Conservation (phyloP, 2,113 vertebrate species). For the Amazona guildingii region DNA sequence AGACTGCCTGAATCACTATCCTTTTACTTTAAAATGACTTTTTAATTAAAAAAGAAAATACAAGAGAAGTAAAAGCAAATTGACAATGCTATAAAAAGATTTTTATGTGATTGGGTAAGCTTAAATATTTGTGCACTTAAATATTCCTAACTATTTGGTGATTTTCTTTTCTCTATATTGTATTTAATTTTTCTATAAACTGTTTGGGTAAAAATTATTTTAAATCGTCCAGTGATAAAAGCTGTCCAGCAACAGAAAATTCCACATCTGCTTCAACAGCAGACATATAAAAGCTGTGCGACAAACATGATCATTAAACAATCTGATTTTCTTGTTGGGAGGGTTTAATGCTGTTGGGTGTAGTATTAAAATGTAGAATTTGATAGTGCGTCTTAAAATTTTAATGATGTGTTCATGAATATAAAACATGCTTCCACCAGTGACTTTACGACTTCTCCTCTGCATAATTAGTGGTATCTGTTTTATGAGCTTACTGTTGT, state of each 20-base stretch:
- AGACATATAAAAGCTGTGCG: constrained; percentile 80
- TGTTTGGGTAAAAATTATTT: constrained; percentile 40
- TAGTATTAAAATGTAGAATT: constrained; percentile 85
- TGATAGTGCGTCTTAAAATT: constrained; percentile 84
- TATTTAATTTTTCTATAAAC: background rate
- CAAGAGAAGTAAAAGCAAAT: background rate
- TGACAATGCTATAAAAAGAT: constrained; percentile 11
- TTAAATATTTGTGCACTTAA: constrained; percentile 12
- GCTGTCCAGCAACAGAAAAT: constrained; percentile 48
- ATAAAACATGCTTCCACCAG: constrained; percentile 82
- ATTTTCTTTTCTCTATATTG: background rate
- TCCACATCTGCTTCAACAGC: constrained; percentile 67
- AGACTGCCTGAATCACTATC: background rate
- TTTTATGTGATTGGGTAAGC: constrained; percentile 7
- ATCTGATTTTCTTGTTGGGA: constrained; percentile 84
- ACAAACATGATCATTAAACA: constrained; percentile 79
- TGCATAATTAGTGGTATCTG: constrained; percentile 87
- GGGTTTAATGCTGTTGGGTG: constrained; percentile 77
- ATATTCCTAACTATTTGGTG: background rate
- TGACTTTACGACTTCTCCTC: constrained; percentile 83
- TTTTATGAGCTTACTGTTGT: constrained; percentile 86
- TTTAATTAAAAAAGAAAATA: constrained; percentile 20
- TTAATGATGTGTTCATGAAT: constrained; percentile 88
- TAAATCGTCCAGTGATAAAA: constrained; percentile 63
- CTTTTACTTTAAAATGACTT: background rate